These are phyloP conservation scores for Thripadectes ignobilis DNA, from an alignment of 2,797 vertebrate genomes.

Conservation along the genomic window DNA sequence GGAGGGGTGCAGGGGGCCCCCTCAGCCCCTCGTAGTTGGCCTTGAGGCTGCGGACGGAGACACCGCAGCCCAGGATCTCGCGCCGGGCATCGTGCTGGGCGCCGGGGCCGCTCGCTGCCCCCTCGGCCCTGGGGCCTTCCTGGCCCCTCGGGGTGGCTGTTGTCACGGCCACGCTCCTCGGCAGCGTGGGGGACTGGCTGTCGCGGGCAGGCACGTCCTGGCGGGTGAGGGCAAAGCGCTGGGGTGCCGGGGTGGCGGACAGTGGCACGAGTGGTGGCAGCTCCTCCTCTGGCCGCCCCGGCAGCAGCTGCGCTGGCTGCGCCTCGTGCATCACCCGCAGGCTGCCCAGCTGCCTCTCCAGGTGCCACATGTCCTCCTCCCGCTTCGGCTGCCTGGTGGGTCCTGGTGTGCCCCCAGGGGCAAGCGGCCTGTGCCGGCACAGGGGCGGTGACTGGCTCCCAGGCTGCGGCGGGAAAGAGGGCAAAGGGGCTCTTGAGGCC, in stretches of 20 bases:
- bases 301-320: slow-evolving; percentile 85
- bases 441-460: slow-evolving; percentile 82
- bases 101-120: rapidly evolving
- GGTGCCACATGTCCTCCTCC: slow-evolving; percentile 87
- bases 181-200: slow-evolving; percentile 85
- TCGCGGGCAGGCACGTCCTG: slow-evolving; percentile 86
- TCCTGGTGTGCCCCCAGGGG: slow-evolving; percentile 86
- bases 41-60: slow-evolving; percentile 92
- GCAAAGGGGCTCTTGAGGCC: slow-evolving; percentile 80
- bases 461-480: slow-evolving; percentile 86
- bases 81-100: slow-evolving; percentile 86
- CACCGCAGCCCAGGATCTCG: slow-evolving; percentile 91
- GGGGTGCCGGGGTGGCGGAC: slow-evolving; percentile 80
- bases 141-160: slow-evolving; percentile 83
- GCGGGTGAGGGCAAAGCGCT: slow-evolving; percentile 83
- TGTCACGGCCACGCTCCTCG: slow-evolving; percentile 86
- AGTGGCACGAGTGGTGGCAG: slow-evolving; percentile 85
- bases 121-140: slow-evolving; percentile 50
- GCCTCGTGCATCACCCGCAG: slow-evolving; percentile 93
- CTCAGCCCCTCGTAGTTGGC: slow-evolving; percentile 89
- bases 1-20: slow-evolving; percentile 54
- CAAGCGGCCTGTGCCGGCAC: slow-evolving; percentile 86
- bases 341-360: slow-evolving; percentile 95
- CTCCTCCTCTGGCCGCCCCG: slow-evolving; percentile 85
- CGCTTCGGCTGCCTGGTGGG: slow-evolving; percentile 92